A percentile compares a stretch with the other conserved stretches of the same genome.
These are phyloP conservation scores for Dryocosmus kuriphilus DNA, from an alignment of 2,888 invertebrate genomes.

Conservation along the genomic window DNA sequence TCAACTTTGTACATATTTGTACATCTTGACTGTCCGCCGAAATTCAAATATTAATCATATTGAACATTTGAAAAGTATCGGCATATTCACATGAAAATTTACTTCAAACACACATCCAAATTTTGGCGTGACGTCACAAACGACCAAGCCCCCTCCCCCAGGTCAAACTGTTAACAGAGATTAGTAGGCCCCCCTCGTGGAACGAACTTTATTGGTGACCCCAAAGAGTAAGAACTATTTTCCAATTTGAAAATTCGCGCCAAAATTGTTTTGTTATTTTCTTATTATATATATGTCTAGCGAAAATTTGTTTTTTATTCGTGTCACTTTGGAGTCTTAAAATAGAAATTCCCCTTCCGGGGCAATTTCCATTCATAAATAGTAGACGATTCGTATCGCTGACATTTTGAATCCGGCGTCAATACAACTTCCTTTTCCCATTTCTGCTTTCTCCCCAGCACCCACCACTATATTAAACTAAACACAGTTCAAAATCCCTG, in stretches of 20 bases:
- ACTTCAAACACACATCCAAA: too few relatives aligned
- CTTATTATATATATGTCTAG: not conserved
- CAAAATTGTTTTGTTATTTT: not conserved
- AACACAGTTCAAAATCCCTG: not conserved
- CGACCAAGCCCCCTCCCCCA: too few relatives aligned
- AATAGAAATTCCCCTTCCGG: slow-evolving; percentile 36
- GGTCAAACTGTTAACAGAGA: too few relatives aligned
- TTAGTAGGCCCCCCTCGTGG: too few relatives aligned
- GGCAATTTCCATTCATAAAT: slow-evolving; percentile 36
- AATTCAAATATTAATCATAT: too few relatives aligned
- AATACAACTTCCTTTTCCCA: not conserved
- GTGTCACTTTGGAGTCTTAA: slow-evolving; percentile 15
- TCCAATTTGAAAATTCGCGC: not conserved
- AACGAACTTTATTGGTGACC: too few relatives aligned
- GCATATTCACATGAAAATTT: too few relatives aligned
- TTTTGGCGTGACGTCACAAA: too few relatives aligned
- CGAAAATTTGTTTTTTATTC: slow-evolving; percentile 2
- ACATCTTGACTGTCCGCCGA: too few relatives aligned
- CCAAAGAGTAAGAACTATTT: not conserved
- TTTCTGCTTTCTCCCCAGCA: not conserved
- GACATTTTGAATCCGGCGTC: slow-evolving; percentile 1
- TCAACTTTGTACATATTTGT: too few relatives aligned
- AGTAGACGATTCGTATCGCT: slow-evolving; percentile 42
- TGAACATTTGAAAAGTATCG: too few relatives aligned
- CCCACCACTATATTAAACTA: not conserved